Conservation (phyloP, 1,140 invertebrate species). For the Drosophila nebulosa region DNA sequence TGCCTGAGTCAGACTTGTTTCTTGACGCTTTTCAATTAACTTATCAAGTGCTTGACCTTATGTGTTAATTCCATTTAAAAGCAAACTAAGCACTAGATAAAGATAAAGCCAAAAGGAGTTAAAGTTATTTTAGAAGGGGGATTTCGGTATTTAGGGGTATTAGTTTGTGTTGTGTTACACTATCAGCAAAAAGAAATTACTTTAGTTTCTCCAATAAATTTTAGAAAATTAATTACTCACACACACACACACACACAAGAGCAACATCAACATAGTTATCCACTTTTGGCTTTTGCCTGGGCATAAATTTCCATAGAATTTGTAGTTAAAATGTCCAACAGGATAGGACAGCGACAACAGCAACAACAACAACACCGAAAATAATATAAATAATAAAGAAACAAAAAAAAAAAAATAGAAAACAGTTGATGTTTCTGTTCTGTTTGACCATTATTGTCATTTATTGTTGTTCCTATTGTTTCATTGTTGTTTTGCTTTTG, state of each 20-base stretch:
- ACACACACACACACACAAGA: neutral
- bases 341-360: neutral
- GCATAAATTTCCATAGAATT: constrained; percentile 1
- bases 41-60: too few relatives aligned
- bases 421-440: neutral
- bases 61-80: too few relatives aligned
- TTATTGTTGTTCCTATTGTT: neutral
- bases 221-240: neutral
- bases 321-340: neutral
- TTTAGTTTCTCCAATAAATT: neutral
- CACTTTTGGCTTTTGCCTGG: neutral
- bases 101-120: neutral
- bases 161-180: neutral
- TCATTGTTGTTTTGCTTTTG: neutral
- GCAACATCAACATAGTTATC: neutral
- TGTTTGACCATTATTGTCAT: neutral
- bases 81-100: neutral
- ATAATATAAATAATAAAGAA: too few relatives aligned
- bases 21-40: too few relatives aligned
- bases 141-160: neutral
- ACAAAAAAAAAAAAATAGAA: neutral
- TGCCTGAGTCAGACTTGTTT: too few relatives aligned
- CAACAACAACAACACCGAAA: too few relatives aligned
- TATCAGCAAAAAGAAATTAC: neutral
- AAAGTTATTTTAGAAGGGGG: neutral